Base-by-base conservation (phyloP, 2,888 invertebrate species). In the Bugula neritina region DNA sequence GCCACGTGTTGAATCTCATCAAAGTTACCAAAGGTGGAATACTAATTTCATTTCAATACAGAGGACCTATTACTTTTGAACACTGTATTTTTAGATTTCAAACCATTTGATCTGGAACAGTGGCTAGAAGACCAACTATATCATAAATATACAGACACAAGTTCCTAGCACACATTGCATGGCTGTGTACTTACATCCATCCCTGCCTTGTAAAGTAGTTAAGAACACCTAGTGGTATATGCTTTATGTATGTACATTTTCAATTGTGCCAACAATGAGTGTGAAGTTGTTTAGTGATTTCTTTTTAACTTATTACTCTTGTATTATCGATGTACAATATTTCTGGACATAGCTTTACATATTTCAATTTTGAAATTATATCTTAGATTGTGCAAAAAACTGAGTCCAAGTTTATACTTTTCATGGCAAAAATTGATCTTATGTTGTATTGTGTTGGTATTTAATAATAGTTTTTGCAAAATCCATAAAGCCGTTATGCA, bases 41-140 rank as follows among this genome's bases (percentile, higher is more conserved):
- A n/a, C n/a, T 57, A 27, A 25, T 57, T 25, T 5, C 23, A 57
- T 21, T 13, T 27, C 3, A 5, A 57, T 27, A 57, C 57, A 57
- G 5, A 17, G 23, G 5, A 21, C 27, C 5, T 25, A 23, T 57
- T 13, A 5, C 27, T 57, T 5, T 27, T 25, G 5, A 25, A 52
- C 10, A 52, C 52, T 57, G 5, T 21, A n/a, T 5, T n/a, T 21
- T 57, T n/a, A 63, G 63, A 63, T 63, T 63, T 63, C 63, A 63
- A 17, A 34, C 63, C 27, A 10, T 63, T 63, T 27, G 63, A 63
- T n/a, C 31, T 63, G 34, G 63, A 63, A 31, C 27, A 27, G n/a
- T 63, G 21, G 13, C 13, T 63, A 31, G 63, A 21, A 10, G 63
- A 63, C 13, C 27, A 31, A n/a, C 31, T 63, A 31, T 63, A 63